Base-by-base conservation (phyloP, 1,140 invertebrate species). In the Himalopsyche phryganea region DNA sequence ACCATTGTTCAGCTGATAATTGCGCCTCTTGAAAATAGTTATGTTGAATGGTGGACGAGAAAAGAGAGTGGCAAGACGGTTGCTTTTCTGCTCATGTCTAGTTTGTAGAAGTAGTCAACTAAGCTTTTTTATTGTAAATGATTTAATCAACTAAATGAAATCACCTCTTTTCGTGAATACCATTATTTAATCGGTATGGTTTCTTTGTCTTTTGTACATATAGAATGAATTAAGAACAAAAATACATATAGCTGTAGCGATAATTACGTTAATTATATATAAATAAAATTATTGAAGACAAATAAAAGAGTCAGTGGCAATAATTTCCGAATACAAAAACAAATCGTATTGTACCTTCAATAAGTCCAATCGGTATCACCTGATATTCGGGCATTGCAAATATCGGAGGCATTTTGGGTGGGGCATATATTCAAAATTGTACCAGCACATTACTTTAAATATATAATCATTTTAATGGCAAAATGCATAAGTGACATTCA, bases 261-360 rank as follows among this genome's bases (percentile, higher is more conserved):
- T 17, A 17, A 45, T 45, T 6, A 5, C 18, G 18, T 17, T 17
- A 9, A 9, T 17, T 45, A 17, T 19, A 2, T 2, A 45, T 45
- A 45, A 17, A 17, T 45, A 17, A 45, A 45, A 15, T 45, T 45
- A 45, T 17, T 45, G 18, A 45, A 17, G 42, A 45, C 18, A 20
- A 45, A 17, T 45, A 45, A 45, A 45, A 45, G 2, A 5, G 17
- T 45, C 17, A 5, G 42, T 45, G 42, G 42, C 42, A 45, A 45
- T 45, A 28, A 28, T 28, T 28, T 9, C 23, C 9, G 23, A 28
- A 5, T 28, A 9, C 23, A 28, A 5, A 28, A 28, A 3, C 23
- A 9, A 28, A 28, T 28, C 23, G 23, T 28, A 28, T 9, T 9
- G 23, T 28, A 28, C 3, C 9, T 3, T 28, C 4, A 28, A 3